phyloP scores from a whole-genome alignment of 2,797 vertebrate genomes.

The Enteromius afrohamiltoni region DNA sequence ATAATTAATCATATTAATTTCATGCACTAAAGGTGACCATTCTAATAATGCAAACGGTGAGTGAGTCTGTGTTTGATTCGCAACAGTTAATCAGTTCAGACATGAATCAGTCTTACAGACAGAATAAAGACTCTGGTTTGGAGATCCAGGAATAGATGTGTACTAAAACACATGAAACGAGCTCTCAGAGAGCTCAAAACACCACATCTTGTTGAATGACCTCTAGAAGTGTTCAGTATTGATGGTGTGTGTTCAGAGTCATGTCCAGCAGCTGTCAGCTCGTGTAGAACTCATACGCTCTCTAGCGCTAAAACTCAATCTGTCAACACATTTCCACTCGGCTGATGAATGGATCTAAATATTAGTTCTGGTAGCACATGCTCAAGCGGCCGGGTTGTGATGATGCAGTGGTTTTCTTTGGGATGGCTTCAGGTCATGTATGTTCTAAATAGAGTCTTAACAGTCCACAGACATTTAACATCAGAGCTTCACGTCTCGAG shows the following conservation, averaged over 20 bases:
- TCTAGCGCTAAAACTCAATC: slow-evolving; percentile 10
- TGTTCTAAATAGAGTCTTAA: not conserved
- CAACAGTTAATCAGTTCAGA: too few relatives aligned
- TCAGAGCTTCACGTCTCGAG: not conserved
- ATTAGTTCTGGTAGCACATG: slow-evolving; percentile 44
- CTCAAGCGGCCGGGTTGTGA: not conserved
- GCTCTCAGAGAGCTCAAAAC: not conserved
- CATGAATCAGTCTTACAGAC: not conserved
- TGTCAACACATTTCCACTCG: slow-evolving; percentile 15
- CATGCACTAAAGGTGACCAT: too few relatives aligned
- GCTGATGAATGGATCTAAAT: slow-evolving; percentile 30
- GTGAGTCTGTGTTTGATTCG: not conserved
- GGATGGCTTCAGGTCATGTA: slow-evolving; percentile 4
- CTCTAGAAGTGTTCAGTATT: not conserved
- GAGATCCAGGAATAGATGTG: not conserved
- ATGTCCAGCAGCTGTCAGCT: slow-evolving; percentile 14
- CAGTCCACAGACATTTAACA: not conserved
- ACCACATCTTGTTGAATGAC: too few relatives aligned
- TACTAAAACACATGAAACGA: not conserved
- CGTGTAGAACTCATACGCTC: not conserved
- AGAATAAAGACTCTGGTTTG: not conserved
- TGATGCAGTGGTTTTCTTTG: slow-evolving; percentile 29
- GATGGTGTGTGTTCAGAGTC: too few relatives aligned
- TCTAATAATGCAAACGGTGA: not conserved
- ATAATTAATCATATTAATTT: not conserved